Percentiles rank a stretch among this genome's conserved stretches.
These are phyloP conservation scores for Euzophera pinguis DNA, from an alignment of 2,888 invertebrate species.

Conservation along the genomic window DNA sequence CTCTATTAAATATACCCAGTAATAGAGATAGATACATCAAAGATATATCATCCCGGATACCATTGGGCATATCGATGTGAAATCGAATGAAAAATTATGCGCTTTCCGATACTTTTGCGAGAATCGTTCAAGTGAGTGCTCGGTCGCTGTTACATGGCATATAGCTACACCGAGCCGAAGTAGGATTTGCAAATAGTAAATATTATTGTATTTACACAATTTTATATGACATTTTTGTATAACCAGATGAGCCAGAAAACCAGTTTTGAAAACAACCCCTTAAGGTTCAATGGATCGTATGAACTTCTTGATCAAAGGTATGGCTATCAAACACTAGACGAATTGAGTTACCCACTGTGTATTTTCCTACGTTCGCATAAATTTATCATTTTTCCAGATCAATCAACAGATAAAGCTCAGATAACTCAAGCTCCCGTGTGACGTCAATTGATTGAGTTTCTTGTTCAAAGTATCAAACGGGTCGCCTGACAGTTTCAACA, in stretches of 20 bases:
- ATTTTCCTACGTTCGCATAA: too few species aligned
- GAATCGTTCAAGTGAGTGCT: conserved; percentile 53
- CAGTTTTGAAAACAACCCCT: too few species aligned
- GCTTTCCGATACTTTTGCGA: conserved; percentile 68
- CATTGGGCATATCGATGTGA: conserved; percentile 52
- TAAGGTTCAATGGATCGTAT: too few species aligned
- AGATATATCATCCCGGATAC: conserved; percentile 22
- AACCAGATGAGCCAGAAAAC: too few species aligned
- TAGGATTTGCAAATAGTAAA: background rate
- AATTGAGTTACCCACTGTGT: too few species aligned
- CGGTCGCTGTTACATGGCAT: conserved; percentile 64
- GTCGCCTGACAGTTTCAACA: conserved; percentile 46
- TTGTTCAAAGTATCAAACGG: conserved; percentile 31
- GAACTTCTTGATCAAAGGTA: too few species aligned
- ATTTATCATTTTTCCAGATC: background rate
- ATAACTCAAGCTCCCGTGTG: conserved; percentile 6
- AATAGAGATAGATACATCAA: conserved; percentile 16
- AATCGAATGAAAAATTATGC: conserved; percentile 76
- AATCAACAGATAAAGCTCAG: conserved; percentile 3
- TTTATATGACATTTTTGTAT: too few species aligned
- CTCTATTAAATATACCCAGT: conserved; percentile 8
- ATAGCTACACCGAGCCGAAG: conserved; percentile 44
- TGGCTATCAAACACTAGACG: too few species aligned
- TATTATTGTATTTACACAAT: background rate
- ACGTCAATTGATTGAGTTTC: conserved; percentile 24